Percentiles rank a stretch among this genome's conserved stretches.
Conservation (phyloP, 2,113 vertebrate genomes). For the Dasyornis broadbenti region DNA sequence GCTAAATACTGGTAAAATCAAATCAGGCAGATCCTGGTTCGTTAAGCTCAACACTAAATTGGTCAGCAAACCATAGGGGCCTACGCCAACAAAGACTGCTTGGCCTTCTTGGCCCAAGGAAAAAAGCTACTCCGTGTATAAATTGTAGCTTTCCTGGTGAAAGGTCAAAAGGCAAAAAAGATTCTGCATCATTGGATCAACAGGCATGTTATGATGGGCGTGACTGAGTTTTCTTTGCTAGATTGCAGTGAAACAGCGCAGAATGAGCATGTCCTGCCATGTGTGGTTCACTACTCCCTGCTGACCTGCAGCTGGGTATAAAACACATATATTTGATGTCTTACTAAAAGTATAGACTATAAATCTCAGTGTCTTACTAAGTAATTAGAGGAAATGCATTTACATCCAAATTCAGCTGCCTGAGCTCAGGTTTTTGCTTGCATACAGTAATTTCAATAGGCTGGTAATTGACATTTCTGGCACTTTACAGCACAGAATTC, state of each 20-base stretch:
- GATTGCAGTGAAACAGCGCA: background rate
- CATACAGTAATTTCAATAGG: background rate
- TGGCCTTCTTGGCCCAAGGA: background rate
- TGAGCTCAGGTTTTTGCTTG: background rate
- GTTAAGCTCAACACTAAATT: background rate
- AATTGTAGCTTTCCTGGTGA: background rate
- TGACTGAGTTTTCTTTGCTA: background rate
- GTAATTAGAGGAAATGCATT: background rate
- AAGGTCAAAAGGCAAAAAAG: background rate
- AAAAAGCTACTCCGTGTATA: background rate
- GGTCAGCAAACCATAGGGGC: background rate
- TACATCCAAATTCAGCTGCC: background rate
- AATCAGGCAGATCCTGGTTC: background rate
- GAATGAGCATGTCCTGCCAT: background rate
- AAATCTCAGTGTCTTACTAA: background rate
- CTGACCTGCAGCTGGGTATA: background rate
- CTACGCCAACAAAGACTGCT: background rate
- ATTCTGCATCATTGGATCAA: background rate
- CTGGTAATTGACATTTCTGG: background rate
- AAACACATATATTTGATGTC: background rate
- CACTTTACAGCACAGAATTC: background rate
- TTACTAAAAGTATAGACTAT: background rate
- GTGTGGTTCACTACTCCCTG: background rate
- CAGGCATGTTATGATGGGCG: background rate
- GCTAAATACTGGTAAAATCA: conserved; percentile 5